These are phyloP conservation scores for Candoia aspera DNA, from an alignment of 2,113 vertebrate species.

Conservation along the genomic window DNA sequence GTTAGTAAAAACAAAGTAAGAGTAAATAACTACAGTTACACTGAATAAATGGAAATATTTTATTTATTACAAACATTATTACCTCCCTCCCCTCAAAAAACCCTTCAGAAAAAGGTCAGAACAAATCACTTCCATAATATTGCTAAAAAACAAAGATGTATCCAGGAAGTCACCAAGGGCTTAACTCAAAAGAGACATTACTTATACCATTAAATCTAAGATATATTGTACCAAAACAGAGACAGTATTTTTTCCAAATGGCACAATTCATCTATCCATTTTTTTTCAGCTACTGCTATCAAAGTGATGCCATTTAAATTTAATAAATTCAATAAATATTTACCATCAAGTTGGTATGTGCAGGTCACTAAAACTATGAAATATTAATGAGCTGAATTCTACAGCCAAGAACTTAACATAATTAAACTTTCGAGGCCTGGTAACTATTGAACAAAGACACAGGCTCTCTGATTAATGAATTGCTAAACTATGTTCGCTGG, in stretches of 20 bases:
- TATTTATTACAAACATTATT: neutral
- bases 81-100: neutral
- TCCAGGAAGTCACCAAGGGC: neutral
- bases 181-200: neutral
- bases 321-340: too few relatives aligned
- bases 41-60: neutral
- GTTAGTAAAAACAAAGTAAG: neutral
- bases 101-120: neutral
- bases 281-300: too few relatives aligned
- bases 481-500: neutral
- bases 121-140: neutral
- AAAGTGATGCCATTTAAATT: too few relatives aligned
- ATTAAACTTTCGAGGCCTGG: neutral
- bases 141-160: neutral
- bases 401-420: too few relatives aligned
- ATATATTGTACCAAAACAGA: too few relatives aligned
- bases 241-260: too few relatives aligned
- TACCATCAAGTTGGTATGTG: too few relatives aligned
- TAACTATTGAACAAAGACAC: neutral
- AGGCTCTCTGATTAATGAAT: neutral
- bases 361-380: neutral
- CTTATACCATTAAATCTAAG: too few relatives aligned
- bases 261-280: too few relatives aligned
- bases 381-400: too few relatives aligned
- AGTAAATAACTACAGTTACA: neutral